Percentiles rank a stretch among this genome's conserved stretches.
phyloP scores from a whole-genome alignment of 2,797 vertebrate species.

The Falco concolor region DNA sequence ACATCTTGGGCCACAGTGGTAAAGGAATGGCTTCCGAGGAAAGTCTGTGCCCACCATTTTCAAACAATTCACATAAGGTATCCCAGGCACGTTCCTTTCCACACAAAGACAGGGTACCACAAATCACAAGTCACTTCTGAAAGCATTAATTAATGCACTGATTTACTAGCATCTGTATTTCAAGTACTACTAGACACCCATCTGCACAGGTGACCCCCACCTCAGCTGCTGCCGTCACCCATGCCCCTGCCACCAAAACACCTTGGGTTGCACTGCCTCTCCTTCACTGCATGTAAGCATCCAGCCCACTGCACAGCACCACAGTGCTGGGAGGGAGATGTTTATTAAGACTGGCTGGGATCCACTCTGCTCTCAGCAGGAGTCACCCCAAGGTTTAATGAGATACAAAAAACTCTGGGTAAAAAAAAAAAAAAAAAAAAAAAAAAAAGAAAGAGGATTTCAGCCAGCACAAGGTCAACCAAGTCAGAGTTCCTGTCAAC shows the following conservation, averaged over 20 bases:
- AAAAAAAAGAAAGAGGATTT: background rate
- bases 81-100: rapidly evolving
- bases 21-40: background rate
- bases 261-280: background rate
- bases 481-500: background rate
- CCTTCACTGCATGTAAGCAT: rapidly evolving
- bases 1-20: background rate
- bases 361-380: background rate
- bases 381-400: background rate
- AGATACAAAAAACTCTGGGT: background rate
- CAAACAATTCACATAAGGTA: background rate
- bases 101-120: background rate
- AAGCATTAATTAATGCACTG: rapidly evolving
- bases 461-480: background rate
- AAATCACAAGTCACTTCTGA: background rate
- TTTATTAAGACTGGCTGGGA: background rate
- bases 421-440: background rate
- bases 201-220: background rate
- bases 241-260: background rate
- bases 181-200: background rate
- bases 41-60: background rate
- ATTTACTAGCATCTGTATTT: background rate
- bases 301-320: rapidly evolving
- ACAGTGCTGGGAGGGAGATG: background rate
- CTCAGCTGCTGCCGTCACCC: rapidly evolving